Base-by-base conservation (phyloP, 2,113 vertebrate species). In the Myotis davidii region DNA sequence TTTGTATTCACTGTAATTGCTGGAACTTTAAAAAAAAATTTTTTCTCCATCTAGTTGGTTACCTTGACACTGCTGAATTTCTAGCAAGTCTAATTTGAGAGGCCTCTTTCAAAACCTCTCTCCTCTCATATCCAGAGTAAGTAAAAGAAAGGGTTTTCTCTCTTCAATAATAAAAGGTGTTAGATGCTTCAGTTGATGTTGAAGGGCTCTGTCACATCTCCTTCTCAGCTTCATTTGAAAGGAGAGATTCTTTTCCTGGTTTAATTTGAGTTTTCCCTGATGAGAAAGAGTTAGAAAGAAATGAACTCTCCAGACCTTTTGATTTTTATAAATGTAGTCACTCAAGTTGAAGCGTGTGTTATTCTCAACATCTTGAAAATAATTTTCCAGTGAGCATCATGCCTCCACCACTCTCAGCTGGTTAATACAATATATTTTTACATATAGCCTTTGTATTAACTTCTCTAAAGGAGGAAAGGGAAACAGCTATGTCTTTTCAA, bases 191-290 rank as follows among this genome's bases (percentile, higher is more conserved):
- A 5, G 48, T 48, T 87, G 37, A 1, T 73, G 85, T 52, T 88
- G 59, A 94, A 90, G 77, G 70, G 69, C 73, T 87, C 39, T 37
- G 37, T 67, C 81, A 92, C 73, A 73, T 73, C 34, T 52, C 32
- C 50, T 90, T 92, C 79, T 54, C 37, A 20, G 78, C 8, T 90
- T 87, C 67, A 73, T 96, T 74, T 93, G 59, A 96, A 95, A 94
- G 45, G 54, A 84, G 5, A 77, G 74, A 59, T 54, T 73, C n/a
- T 85, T 92, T 85, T 78, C n/a, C n/a, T 56, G 21, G 72, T 88
- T 73, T 85, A 59, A 39, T 54, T 73, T 85, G 14, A 85, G 4
- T 78, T 64, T 78, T 59, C 65, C 54, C 54, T 70, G 34, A 94
- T 94, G 52, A 92, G 61, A 69, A 90, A 61, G 72, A 54, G 17